These are phyloP conservation scores for Coenonympha arcania DNA, from an alignment of 2,888 invertebrate species.

Conservation along the genomic window DNA sequence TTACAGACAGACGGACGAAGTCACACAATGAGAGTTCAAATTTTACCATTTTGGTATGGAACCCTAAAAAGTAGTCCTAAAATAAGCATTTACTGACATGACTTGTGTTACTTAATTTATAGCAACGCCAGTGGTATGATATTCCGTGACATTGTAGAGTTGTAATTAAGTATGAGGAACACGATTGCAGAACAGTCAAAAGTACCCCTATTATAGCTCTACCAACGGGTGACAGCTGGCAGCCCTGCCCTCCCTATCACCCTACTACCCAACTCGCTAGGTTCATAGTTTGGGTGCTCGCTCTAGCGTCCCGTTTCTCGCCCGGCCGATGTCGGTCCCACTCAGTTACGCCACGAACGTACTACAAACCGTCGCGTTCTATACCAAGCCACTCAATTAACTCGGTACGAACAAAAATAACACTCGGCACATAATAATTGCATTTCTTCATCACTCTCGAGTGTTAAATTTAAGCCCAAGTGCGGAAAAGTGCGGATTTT, in stretches of 20 bases:
- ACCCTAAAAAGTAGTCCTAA: no score
- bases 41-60: no score
- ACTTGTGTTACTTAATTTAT: no score
- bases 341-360: slow-evolving; percentile 60
- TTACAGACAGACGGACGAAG: no score
- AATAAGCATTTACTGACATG: no score
- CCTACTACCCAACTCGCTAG: slow-evolving; percentile 61
- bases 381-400: slow-evolving; percentile 24
- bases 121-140: no score
- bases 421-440: slow-evolving; percentile 6
- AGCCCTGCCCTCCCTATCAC: slow-evolving; percentile 38
- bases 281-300: slow-evolving; percentile 64
- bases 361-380: slow-evolving; percentile 47
- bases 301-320: slow-evolving; percentile 51
- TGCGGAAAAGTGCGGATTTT: slow-evolving; percentile 19
- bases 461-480: slow-evolving; percentile 12
- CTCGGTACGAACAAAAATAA: slow-evolving; percentile 2
- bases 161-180: no score
- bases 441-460: slow-evolving; percentile 9
- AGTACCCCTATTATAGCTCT: neutral
- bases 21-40: no score
- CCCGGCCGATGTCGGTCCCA: slow-evolving; percentile 28
- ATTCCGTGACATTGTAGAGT: no score
- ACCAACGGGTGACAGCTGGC: neutral
- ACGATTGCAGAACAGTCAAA: no score